These are phyloP conservation scores for Eristalis arbustorum DNA, from an alignment of 2,888 invertebrate genomes.

Conservation along the genomic window DNA sequence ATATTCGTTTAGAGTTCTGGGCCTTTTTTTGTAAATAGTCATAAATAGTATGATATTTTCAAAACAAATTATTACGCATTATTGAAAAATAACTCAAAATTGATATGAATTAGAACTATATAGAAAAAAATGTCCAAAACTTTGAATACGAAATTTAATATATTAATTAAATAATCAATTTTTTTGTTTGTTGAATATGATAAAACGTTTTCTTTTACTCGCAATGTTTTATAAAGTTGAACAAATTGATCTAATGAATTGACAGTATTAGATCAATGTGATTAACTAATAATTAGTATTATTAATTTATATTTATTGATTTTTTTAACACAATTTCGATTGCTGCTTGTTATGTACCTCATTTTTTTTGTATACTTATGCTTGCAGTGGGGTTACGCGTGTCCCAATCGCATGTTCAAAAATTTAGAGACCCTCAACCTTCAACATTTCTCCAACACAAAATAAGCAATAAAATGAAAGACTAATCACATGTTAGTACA, in stretches of 20 bases:
- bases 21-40: conserved; percentile 60
- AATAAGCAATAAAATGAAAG: conserved; percentile 56
- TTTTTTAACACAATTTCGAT: conserved; percentile 72
- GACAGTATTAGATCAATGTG: not conserved
- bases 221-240: conserved; percentile 68
- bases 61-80: conserved; percentile 26
- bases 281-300: conserved; percentile 2
- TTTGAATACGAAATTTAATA: conserved; percentile 78
- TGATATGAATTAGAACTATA: conserved; percentile 52
- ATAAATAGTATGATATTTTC: conserved; percentile 50
- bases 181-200: conserved; percentile 64
- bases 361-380: conserved; percentile 75
- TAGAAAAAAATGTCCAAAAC: conserved; percentile 79
- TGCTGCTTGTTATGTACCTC: conserved; percentile 74
- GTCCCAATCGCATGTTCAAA: conserved; percentile 91
- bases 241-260: conserved; percentile 11
- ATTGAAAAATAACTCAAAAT: conserved; percentile 55
- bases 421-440: conserved; percentile 50
- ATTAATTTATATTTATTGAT: conserved; percentile 41
- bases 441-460: conserved; percentile 58
- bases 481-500: conserved; percentile 26
- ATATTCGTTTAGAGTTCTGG: conserved; percentile 68
- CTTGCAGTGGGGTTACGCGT: conserved; percentile 95
- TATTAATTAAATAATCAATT: conserved; percentile 46
- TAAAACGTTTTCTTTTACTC: conserved; percentile 65